These are phyloP conservation scores for Heterochromis multidens DNA, from an alignment of 2,113 vertebrate species.

Conservation along the genomic window DNA sequence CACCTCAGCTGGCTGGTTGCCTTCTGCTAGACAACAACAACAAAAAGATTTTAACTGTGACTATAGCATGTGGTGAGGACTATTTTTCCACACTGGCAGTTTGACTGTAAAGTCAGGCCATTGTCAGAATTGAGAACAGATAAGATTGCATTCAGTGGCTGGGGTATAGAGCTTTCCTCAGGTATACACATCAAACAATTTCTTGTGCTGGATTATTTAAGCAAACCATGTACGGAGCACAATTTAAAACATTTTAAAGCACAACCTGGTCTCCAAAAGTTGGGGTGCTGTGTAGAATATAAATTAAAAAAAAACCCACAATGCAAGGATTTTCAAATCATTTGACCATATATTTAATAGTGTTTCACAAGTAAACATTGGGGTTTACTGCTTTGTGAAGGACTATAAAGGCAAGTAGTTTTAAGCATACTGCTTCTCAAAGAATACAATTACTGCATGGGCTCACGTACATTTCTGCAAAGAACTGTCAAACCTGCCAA, in stretches of 20 bases:
- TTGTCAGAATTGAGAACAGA: not conserved
- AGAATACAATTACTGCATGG: rapidly evolving
- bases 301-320: no score
- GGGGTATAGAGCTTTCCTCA: not conserved
- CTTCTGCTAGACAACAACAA: not conserved
- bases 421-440: not conserved
- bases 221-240: not conserved
- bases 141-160: not conserved
- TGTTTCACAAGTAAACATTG: not conserved
- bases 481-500: no score
- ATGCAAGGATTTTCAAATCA: no score
- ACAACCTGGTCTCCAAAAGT: not conserved
- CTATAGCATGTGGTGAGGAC: not conserved
- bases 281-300: not conserved
- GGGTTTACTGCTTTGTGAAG: not conserved
- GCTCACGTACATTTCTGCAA: not conserved
- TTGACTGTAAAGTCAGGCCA: not conserved
- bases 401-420: not conserved
- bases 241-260: not conserved
- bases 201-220: not conserved
- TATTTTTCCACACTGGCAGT: not conserved
- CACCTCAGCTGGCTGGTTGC: not conserved
- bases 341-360: no score
- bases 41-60: not conserved
- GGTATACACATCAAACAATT: not conserved